phyloP scores from a whole-genome alignment of 92 coral and sea anemone species.

The Chrysogorgia sp. region DNA sequence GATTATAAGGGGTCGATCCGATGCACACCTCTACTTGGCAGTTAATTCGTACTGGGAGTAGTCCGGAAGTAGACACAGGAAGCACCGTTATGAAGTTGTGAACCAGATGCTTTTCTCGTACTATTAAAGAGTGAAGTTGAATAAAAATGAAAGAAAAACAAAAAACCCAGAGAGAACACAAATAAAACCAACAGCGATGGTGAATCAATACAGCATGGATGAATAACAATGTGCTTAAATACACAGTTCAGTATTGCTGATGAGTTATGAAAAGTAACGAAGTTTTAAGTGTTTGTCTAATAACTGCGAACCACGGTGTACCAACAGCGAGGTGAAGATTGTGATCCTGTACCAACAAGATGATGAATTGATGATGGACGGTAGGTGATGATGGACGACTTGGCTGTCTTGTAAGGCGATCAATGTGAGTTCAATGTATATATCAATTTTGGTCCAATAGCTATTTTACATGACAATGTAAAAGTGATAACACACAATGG shows the following conservation, averaged over 20 bases:
- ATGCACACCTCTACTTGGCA: no score
- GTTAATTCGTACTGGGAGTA: no score
- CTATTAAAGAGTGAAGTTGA: no score
- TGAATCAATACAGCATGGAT: background rate
- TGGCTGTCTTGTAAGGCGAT: background rate
- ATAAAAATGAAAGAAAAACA: no score
- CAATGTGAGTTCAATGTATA: background rate
- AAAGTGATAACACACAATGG: background rate
- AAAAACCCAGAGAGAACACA: background rate
- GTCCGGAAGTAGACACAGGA: no score
- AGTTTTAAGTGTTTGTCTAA: background rate
- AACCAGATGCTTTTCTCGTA: no score
- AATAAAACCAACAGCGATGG: background rate
- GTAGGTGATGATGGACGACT: background rate
- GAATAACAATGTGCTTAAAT: slow-evolving; percentile 1
- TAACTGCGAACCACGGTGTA: background rate
- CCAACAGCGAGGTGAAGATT: background rate
- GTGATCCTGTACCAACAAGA: background rate
- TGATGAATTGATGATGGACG: background rate
- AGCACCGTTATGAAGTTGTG: no score
- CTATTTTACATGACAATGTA: background rate
- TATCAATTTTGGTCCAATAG: background rate
- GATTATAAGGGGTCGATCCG: no score
- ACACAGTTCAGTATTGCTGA: background rate
- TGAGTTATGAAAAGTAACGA: background rate